These are phyloP conservation scores for Heliocidaris erythrogramma DNA, from an alignment of 35 echinoderm and acorn worm species.

Conservation along the genomic window DNA sequence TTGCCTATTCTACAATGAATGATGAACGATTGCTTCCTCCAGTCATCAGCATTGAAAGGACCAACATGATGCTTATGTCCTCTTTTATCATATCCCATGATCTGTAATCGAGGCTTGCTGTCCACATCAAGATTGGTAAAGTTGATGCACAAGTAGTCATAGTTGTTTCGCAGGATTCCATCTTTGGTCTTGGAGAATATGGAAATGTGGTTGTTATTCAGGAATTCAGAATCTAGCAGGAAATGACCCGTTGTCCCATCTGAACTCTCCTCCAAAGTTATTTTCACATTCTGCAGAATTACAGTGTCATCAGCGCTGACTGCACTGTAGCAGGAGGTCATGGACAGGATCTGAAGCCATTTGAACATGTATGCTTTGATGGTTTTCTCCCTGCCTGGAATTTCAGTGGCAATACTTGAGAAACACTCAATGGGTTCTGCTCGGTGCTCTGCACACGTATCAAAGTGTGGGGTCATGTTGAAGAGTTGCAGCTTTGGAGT, in stretches of 20 bases:
- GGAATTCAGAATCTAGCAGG: background rate
- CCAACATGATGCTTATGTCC: background rate
- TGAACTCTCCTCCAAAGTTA: slow-evolving; percentile 31
- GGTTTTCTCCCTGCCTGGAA: background rate
- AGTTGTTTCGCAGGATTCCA: background rate
- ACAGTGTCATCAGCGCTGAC: slow-evolving; percentile 53
- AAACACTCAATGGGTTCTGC: slow-evolving; percentile 68
- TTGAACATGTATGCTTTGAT: slow-evolving; percentile 26
- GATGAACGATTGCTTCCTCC: background rate
- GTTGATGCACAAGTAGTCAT: slow-evolving; percentile 59
- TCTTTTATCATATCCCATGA: background rate
- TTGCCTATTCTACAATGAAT: background rate
- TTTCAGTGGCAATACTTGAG: slow-evolving; percentile 51
- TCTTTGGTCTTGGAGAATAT: background rate
- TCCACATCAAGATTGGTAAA: slow-evolving; percentile 27
- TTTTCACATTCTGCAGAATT: slow-evolving; percentile 51
- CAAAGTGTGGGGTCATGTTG: slow-evolving; percentile 52
- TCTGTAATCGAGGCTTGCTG: background rate
- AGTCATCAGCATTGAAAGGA: background rate
- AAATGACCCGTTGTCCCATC: background rate
- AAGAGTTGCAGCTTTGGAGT: slow-evolving; percentile 72
- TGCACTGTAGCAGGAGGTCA: slow-evolving; percentile 53
- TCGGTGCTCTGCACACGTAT: slow-evolving; percentile 82
- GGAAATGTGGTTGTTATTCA: background rate
- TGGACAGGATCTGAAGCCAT: slow-evolving; percentile 53